These are phyloP conservation scores for Baccha elongata DNA, from an alignment of 2,888 invertebrate genomes.

Conservation along the genomic window DNA sequence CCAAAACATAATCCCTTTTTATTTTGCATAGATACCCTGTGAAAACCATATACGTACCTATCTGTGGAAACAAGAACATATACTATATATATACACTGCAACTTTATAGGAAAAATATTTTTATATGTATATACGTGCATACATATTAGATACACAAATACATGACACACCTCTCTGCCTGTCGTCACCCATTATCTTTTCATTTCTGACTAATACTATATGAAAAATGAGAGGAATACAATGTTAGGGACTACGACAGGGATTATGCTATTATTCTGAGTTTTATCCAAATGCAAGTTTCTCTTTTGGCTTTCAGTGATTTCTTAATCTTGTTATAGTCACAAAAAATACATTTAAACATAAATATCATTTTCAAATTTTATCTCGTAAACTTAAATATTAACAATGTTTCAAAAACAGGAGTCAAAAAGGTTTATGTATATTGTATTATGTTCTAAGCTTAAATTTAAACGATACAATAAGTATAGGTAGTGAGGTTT, in stretches of 20 bases:
- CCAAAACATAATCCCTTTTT: background rate
- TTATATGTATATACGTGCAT: no score
- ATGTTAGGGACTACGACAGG: background rate
- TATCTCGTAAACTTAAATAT: background rate
- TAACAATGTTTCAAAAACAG: background rate
- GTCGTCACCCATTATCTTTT: background rate
- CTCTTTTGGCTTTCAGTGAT: background rate
- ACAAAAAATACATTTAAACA: background rate
- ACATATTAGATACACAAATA: background rate
- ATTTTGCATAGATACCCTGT: background rate
- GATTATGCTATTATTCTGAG: background rate
- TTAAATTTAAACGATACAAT: no score
- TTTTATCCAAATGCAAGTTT: constrained; percentile 11
- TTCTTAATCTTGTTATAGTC: constrained; percentile 7
- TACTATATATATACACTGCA: no score
- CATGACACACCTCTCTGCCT: background rate
- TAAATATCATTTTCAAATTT: background rate
- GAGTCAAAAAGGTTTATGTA: background rate
- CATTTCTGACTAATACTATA: background rate
- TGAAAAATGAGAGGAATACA: constrained; percentile 3
- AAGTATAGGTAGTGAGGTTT: no score
- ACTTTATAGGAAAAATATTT: no score
- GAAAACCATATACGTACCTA: no score
- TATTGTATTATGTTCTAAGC: no score
- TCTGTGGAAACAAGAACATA: background rate